Percentiles rank a stretch among this genome's conserved stretches.
These are phyloP conservation scores for Trachelus tabidus DNA, from an alignment of 2,888 invertebrate species.

Conservation along the genomic window DNA sequence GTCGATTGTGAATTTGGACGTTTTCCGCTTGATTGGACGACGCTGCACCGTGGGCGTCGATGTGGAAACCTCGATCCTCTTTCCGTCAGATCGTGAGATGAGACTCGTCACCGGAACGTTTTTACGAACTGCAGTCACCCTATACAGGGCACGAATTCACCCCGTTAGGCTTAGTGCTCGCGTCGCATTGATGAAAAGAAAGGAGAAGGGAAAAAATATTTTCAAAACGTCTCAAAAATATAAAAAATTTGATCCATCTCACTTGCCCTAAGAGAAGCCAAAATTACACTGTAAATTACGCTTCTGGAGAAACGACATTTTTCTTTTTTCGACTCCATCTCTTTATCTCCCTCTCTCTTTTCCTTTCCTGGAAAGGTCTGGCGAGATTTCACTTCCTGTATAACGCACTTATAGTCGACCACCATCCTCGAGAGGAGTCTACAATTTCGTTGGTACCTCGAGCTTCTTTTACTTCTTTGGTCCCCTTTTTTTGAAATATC, in stretches of 20 bases:
- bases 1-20: slow-evolving; percentile 55
- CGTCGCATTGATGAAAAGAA: neutral
- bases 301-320: neutral
- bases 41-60: slow-evolving; percentile 48
- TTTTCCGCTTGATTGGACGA: slow-evolving; percentile 58
- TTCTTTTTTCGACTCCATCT: neutral
- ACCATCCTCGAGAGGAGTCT: neutral
- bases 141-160: neutral
- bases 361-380: neutral
- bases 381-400: neutral
- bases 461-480: neutral
- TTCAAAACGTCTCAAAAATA: neutral
- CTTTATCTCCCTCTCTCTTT: neutral
- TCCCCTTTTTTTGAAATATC: neutral
- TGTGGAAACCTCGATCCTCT: slow-evolving; percentile 52
- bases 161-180: neutral
- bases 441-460: neutral
- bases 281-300: neutral
- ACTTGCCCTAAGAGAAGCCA: neutral
- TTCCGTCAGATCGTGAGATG: slow-evolving; percentile 28
- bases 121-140: neutral
- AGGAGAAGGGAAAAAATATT: neutral
- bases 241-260: neutral
- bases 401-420: neutral
- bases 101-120: slow-evolving; percentile 2